A percentile compares a stretch with the other conserved stretches of the same genome.
Evolutionary conservation across 1,140 invertebrate species (phyloP).

Genomic region (Bombus consobrinus): DNA sequence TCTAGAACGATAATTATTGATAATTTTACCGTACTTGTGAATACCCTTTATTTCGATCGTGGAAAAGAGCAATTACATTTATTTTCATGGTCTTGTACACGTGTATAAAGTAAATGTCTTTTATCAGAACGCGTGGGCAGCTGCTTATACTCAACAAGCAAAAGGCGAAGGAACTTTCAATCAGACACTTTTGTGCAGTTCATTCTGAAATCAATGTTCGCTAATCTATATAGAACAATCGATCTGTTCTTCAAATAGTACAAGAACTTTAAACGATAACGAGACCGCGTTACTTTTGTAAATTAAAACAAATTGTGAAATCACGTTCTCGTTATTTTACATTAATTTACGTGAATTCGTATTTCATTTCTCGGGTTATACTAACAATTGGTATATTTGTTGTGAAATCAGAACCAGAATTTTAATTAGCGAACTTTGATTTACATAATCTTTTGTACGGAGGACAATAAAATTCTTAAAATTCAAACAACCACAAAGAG

Average conservation of each 20-base stretch:
- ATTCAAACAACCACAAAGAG: constrained; percentile 25
- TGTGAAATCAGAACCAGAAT: not conserved
- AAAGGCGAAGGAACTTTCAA: constrained; percentile 50
- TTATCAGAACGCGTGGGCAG: constrained; percentile 43
- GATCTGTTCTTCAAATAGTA: not conserved
- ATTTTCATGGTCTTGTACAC: constrained; percentile 18
- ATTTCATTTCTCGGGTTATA: not conserved
- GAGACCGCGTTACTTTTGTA: no score
- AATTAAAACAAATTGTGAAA: no score
- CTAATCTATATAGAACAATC: not conserved
- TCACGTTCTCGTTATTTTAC: not conserved
- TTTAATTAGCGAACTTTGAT: constrained; percentile 24
- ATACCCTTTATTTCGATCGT: constrained; percentile 40
- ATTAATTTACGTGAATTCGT: no score
- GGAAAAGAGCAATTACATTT: constrained; percentile 42
- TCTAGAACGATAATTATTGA: not conserved
- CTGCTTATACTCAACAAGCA: constrained; percentile 43
- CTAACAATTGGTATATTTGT: no score
- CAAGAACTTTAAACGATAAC: not conserved
- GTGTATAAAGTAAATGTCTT: constrained; percentile 55
- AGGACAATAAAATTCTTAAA: constrained; percentile 18
- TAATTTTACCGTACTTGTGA: constrained; percentile 1
- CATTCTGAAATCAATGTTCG: constrained; percentile 7
- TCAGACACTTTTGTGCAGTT: constrained; percentile 14
- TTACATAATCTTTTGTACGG: not conserved